Base-by-base conservation (phyloP, 2,113 vertebrate genomes). In the Cyprinus carpio region DNA sequence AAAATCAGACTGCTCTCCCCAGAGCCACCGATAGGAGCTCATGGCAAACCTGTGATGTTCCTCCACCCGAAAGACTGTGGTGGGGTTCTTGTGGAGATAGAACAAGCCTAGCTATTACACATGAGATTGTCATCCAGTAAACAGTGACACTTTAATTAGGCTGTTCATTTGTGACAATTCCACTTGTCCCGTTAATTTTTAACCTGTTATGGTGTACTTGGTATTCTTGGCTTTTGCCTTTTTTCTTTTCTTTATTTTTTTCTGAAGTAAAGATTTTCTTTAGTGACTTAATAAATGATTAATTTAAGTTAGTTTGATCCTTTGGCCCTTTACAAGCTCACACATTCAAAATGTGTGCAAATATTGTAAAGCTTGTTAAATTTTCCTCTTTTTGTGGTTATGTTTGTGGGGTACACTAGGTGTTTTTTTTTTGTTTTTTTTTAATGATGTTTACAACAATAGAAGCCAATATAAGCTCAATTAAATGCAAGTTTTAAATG, bases 1-100 rank as follows among this genome's bases (percentile, higher is more conserved):
- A 96, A 96, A 78, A 96, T 99, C 86, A 93, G 96, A 62, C 94
- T 95, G 87, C 92, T 99, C 87, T 97, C 96, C 6, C 93, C 96
- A 83, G 95, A 96, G 85, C 93, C 96, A 9, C 92, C 93, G 85
- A 97, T 96, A 87, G 98, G 98, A 12, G 98, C 98, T 85, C 98
- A 99, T 51, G 97, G 98, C 37, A 99, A 99, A 91, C 97, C 95
- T 4, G 98, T 99, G 88, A 95, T 99, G 93, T 99, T 99, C 90
- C 96, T 99, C 37, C 97, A 99, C 83, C 97, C 98, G 80, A 97
- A 97, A 94, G 98, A 99, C 94, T 99, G 98, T 90, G 95, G 96
- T 0, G 98, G 98, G 23, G 97, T 99, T 62, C 95, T 99, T 85
- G 95, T 99, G 86, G 98, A 99, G 92, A 93, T 99, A 6, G 97